Evolutionary conservation across 2,113 vertebrate genomes (phyloP).

Genomic region (Eulemur rufifrons): DNA sequence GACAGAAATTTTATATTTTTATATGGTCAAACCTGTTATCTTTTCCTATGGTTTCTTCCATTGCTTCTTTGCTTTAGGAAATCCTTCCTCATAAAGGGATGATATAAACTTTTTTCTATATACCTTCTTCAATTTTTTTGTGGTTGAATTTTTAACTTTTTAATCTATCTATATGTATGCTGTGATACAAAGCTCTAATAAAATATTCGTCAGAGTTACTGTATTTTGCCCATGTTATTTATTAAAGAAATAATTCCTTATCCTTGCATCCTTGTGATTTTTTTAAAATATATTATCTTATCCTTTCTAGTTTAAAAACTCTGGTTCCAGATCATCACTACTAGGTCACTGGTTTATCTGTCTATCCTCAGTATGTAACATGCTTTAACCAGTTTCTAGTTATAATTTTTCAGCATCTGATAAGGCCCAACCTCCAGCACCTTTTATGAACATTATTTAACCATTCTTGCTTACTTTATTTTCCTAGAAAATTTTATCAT

Average conservation of each 20-base stretch:
- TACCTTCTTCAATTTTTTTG: neutral
- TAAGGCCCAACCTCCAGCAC: neutral
- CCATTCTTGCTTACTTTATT: neutral
- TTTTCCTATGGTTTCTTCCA: neutral
- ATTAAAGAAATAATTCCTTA: conserved; percentile 2
- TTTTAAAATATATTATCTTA: neutral
- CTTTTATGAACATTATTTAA: neutral
- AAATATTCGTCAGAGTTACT: neutral
- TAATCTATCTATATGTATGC: neutral
- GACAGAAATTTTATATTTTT: neutral
- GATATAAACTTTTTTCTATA: neutral
- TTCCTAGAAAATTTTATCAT: neutral
- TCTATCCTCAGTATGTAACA: neutral
- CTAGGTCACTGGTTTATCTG: neutral
- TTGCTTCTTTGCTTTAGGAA: neutral
- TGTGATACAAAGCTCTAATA: neutral
- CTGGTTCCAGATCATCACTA: neutral
- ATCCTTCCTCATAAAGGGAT: neutral
- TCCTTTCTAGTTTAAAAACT: neutral
- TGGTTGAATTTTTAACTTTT: conserved; percentile 47
- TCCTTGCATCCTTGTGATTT: neutral
- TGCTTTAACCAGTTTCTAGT: neutral
- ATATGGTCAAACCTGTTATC: neutral
- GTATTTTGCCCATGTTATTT: neutral
- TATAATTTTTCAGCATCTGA: neutral